phyloP scores from a whole-genome alignment of 2,113 vertebrate species.

The Gymnobelideus leadbeateri region DNA sequence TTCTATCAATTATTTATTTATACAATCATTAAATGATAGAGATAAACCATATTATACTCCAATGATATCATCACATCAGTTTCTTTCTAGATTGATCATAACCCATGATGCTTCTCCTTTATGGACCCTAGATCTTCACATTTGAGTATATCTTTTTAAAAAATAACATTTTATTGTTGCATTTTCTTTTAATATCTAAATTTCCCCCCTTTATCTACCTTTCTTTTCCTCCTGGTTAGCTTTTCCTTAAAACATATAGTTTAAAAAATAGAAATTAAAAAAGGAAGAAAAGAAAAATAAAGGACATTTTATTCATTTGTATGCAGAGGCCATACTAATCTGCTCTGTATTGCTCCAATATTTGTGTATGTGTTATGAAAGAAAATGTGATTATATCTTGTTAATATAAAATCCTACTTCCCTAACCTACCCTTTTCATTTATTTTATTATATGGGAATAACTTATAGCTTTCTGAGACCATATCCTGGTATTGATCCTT shows the following conservation, averaged over 20 bases:
- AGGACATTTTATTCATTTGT: neutral
- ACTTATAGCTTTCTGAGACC: neutral
- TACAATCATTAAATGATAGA: neutral
- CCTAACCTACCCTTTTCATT: neutral
- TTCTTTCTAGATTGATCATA: neutral
- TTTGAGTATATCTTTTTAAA: neutral
- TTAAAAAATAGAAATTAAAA: neutral
- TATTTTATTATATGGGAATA: neutral
- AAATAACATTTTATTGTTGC: neutral
- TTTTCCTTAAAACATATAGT: neutral
- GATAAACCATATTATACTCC: neutral
- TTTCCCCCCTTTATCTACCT: neutral
- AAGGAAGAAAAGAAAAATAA: neutral
- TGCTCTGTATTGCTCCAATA: neutral
- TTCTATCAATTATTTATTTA: neutral
- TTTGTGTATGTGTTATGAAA: neutral
- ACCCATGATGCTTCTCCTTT: neutral
- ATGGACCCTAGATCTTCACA: neutral
- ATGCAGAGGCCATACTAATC: neutral
- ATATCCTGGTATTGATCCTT: neutral
- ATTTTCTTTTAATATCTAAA: neutral
- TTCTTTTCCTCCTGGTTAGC: neutral
- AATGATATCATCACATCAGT: neutral
- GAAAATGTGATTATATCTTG: neutral
- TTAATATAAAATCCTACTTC: neutral